Conservation (phyloP, 2,797 vertebrate genomes). For the Pampus argenteus region DNA sequence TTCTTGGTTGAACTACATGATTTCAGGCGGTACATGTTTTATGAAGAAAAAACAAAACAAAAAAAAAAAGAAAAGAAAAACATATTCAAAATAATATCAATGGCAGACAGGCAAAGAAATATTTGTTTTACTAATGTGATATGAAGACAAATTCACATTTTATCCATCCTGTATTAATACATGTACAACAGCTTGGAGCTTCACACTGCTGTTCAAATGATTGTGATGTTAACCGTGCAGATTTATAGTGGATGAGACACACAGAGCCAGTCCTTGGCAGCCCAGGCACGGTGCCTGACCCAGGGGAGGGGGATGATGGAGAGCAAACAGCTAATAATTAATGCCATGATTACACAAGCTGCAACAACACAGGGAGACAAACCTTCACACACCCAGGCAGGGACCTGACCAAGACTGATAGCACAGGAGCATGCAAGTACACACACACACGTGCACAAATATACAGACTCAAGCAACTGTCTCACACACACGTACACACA, state of each 20-base stretch:
- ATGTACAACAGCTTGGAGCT: slow-evolving; percentile 16
- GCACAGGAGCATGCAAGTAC: slow-evolving; percentile 67
- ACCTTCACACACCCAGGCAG: slow-evolving; percentile 75
- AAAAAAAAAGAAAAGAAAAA: not conserved
- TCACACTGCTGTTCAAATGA: slow-evolving; percentile 42
- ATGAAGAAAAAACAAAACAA: not conserved
- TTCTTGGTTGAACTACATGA: slow-evolving; percentile 64
- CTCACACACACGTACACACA: slow-evolving; percentile 43
- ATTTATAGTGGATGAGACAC: slow-evolving; percentile 80
- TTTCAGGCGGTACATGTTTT: slow-evolving; percentile 51
- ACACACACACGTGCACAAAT: slow-evolving; percentile 67
- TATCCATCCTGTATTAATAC: slow-evolving; percentile 11
- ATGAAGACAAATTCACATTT: not conserved
- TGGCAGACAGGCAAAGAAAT: not conserved
- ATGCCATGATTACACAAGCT: slow-evolving; percentile 86
- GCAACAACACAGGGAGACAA: slow-evolving; percentile 83
- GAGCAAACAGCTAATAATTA: slow-evolving; percentile 89
- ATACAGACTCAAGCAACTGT: slow-evolving; percentile 18
- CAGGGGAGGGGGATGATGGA: slow-evolving; percentile 84
- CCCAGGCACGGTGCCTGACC: slow-evolving; percentile 75
- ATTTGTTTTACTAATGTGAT: not conserved
- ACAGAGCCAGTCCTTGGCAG: slow-evolving; percentile 76
- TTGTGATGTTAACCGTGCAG: slow-evolving; percentile 75
- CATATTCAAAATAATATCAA: not conserved
- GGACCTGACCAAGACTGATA: slow-evolving; percentile 85